Evolutionary conservation across 2,113 vertebrate species (phyloP).

Genomic region (Dendrocopos noguchii): DNA sequence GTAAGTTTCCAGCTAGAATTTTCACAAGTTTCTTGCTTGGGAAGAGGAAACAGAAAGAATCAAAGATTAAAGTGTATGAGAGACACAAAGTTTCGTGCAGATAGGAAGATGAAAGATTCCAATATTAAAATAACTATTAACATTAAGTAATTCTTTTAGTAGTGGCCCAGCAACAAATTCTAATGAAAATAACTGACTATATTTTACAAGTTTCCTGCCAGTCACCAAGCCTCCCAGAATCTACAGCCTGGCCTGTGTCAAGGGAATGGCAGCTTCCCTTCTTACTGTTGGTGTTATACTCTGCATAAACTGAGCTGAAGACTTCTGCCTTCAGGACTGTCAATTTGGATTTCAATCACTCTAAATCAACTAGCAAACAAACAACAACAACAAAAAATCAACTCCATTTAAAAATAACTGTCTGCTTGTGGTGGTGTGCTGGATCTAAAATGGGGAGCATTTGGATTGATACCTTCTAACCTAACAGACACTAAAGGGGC

Average conservation of each 20-base stretch:
- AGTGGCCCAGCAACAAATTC: neutral
- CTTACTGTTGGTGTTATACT: neutral
- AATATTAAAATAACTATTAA: neutral
- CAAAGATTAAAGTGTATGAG: neutral
- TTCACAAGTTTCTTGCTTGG: neutral
- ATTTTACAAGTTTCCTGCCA: neutral
- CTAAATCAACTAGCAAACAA: neutral
- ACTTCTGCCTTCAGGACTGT: neutral
- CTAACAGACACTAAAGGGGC: neutral
- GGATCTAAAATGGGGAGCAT: neutral
- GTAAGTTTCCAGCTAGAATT: neutral
- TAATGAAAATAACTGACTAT: neutral
- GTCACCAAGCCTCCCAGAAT: neutral
- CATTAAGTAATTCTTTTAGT: neutral
- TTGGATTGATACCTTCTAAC: neutral
- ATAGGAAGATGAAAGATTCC: neutral
- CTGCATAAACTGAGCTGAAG: neutral
- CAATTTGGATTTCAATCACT: neutral
- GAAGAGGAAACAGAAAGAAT: neutral
- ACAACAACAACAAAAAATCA: neutral
- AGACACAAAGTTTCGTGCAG: neutral
- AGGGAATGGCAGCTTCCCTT: fast-evolving
- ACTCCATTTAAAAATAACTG: neutral
- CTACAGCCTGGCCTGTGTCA: neutral
- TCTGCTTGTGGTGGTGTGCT: neutral